Evolutionary conservation across 2,888 invertebrate genomes (phyloP).

Genomic region (Drosophila fungiperda): DNA sequence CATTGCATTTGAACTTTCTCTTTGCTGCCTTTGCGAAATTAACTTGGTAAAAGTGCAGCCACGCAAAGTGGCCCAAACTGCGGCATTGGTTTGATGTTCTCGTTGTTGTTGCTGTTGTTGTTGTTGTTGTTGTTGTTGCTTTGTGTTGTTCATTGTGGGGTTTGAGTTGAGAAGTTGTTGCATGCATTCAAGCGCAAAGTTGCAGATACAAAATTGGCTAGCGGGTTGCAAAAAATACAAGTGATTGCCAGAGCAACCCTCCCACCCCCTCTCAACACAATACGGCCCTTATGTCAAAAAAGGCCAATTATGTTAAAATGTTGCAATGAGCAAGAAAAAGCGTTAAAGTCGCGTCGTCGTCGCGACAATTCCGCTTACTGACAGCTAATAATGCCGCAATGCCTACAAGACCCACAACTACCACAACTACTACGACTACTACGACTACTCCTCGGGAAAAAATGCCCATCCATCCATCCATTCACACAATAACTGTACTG

Average conservation of each 20-base stretch:
- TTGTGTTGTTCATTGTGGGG: slow-evolving; percentile 7
- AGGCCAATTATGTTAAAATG: slow-evolving; percentile 82
- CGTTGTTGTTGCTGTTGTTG: not conserved
- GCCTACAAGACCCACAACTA: slow-evolving; percentile 36
- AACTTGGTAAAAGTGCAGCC: slow-evolving; percentile 77
- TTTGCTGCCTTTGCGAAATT: slow-evolving; percentile 66
- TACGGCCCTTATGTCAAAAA: slow-evolving; percentile 75
- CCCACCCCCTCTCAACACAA: not conserved
- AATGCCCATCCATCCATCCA: slow-evolving; percentile 2
- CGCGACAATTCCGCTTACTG: slow-evolving; percentile 80
- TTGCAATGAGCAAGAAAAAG: slow-evolving; percentile 60
- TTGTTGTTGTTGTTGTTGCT: slow-evolving; percentile 4
- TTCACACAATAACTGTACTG: slow-evolving; percentile 32
- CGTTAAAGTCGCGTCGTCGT: slow-evolving; percentile 57
- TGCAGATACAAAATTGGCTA: slow-evolving; percentile 81
- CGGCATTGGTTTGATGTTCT: slow-evolving; percentile 29
- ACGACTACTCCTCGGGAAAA: not conserved
- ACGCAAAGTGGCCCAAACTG: slow-evolving; percentile 70
- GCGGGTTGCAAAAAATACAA: slow-evolving; percentile 65
- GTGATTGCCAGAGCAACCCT: slow-evolving; percentile 61
- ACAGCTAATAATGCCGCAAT: slow-evolving; percentile 79
- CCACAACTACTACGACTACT: not conserved
- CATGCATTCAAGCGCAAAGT: slow-evolving; percentile 81
- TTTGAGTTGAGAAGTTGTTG: slow-evolving; percentile 55
- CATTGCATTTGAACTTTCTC: slow-evolving; percentile 52